phyloP scores from a whole-genome alignment of 2,888 invertebrate genomes.

The Cerastis rubricosa region DNA sequence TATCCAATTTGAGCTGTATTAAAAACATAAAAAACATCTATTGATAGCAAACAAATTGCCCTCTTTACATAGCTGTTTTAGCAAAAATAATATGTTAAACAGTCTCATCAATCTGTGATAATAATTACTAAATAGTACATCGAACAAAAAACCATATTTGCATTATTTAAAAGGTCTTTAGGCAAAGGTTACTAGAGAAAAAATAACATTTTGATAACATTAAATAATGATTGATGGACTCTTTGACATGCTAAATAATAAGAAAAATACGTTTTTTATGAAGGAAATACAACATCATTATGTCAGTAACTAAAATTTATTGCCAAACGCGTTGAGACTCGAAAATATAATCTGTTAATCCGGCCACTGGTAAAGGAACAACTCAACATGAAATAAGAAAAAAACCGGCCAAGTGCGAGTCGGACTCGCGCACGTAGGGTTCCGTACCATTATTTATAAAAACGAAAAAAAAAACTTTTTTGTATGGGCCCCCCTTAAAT shows the following conservation, averaged over 20 bases:
- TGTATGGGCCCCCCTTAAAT: no score
- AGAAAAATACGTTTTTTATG: conserved; percentile 28
- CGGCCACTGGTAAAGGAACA: conserved; percentile 36
- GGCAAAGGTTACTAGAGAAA: conserved; percentile 18
- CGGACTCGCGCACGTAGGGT: no score
- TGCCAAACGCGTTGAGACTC: conserved; percentile 17
- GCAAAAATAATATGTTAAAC: conserved; percentile 23
- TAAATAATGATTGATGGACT: conserved; percentile 44
- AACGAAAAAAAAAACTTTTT: no score
- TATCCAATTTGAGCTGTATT: neutral
- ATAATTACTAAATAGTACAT: conserved; percentile 10
- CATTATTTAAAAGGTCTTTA: conserved; percentile 44
- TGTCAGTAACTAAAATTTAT: conserved; percentile 29
- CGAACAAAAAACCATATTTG: conserved; percentile 23
- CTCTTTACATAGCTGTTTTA: neutral
- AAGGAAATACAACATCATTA: conserved; percentile 51
- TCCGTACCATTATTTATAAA: no score
- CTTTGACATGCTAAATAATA: conserved; percentile 20
- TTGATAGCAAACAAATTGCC: conserved; percentile 12
- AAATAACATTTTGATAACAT: conserved; percentile 29
- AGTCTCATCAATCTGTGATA: conserved; percentile 24
- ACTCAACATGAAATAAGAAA: neutral
- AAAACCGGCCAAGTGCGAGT: neutral
- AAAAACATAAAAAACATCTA: neutral
- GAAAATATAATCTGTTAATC: conserved; percentile 34